A percentile compares a stretch with the other conserved stretches of the same genome.
Evolutionary conservation across 2,888 invertebrate genomes (phyloP).

Genomic region (Pardosa pseudoannulata): DNA sequence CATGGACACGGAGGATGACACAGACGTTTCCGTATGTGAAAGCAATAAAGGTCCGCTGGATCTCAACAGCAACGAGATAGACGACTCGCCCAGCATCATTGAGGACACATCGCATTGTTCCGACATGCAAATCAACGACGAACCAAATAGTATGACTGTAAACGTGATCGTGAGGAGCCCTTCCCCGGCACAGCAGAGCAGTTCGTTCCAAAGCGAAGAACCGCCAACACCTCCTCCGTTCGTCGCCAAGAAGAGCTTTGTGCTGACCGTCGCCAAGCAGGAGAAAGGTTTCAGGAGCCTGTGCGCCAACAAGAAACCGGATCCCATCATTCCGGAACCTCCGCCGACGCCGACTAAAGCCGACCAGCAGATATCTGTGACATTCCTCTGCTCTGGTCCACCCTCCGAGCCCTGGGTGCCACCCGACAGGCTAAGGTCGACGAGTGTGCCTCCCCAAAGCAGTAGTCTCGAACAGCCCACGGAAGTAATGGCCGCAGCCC

Average conservation of each 20-base stretch:
- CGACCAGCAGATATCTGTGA: conserved; percentile 56
- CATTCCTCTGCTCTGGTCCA: conserved; percentile 48
- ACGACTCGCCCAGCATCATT: background rate
- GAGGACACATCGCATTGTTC: background rate
- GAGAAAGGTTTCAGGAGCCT: conserved; percentile 55
- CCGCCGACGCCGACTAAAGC: background rate
- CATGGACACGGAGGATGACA: conserved; percentile 38
- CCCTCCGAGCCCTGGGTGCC: background rate
- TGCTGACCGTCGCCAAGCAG: conserved; percentile 57
- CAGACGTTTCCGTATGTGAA: conserved; percentile 16
- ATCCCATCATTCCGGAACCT: background rate
- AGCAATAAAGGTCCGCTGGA: conserved; percentile 2
- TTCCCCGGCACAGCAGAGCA: background rate
- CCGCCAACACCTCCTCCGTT: conserved; percentile 21
- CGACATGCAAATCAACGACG: background rate
- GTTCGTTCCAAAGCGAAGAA: background rate
- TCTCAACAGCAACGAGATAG: conserved; percentile 50
- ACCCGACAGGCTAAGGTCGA: conserved; percentile 23
- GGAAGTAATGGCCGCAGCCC: background rate
- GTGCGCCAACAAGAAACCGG: conserved; percentile 47
- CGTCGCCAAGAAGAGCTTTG: conserved; percentile 60
- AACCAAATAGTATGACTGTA: conserved; percentile 15
- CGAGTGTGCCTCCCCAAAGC: conserved; percentile 36
- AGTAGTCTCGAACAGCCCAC: background rate
- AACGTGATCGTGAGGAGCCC: conserved; percentile 35